phyloP scores from a whole-genome alignment of 2,113 vertebrate species.

The Hippocampus zosterae region DNA sequence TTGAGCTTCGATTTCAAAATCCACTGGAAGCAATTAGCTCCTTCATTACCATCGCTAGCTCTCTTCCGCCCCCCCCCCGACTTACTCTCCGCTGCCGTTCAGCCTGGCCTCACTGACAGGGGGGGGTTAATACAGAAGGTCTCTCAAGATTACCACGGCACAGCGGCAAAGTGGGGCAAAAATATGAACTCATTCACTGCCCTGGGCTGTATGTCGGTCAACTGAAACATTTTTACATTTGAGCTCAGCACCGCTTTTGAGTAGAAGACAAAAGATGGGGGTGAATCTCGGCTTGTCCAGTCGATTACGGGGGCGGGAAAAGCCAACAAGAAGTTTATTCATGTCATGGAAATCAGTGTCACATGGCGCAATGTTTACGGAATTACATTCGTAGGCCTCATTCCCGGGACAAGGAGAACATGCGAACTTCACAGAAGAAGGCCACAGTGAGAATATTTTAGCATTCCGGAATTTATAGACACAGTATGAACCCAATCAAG shows the following conservation, averaged over 20 bases:
- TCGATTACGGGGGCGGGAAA: no score
- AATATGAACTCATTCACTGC: neutral
- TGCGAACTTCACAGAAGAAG: no score
- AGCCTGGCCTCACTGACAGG: conserved; percentile 10
- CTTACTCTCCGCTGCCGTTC: neutral
- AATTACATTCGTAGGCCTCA: no score
- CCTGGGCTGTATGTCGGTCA: no score
- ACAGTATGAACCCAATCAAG: conserved; percentile 8
- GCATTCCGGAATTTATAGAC: neutral
- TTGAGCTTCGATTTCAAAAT: conserved; percentile 70
- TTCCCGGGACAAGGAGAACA: no score
- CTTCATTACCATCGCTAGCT: conserved; percentile 66
- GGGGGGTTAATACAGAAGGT: conserved; percentile 4
- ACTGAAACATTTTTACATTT: no score
- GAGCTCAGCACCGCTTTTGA: no score
- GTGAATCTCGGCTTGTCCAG: no score
- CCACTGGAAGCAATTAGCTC: conserved; percentile 74
- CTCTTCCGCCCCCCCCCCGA: conserved; percentile 20
- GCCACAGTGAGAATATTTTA: neutral
- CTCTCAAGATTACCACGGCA: conserved; percentile 11
- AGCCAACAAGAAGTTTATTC: no score
- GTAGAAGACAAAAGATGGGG: no score
- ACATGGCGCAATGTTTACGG: no score
- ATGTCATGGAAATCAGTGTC: no score
- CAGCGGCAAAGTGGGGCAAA: neutral